Evolutionary conservation across 1,140 invertebrate genomes (phyloP), one percentile per base, ranked within the genome.

Genomic region (Drosophila tristis): DNA sequence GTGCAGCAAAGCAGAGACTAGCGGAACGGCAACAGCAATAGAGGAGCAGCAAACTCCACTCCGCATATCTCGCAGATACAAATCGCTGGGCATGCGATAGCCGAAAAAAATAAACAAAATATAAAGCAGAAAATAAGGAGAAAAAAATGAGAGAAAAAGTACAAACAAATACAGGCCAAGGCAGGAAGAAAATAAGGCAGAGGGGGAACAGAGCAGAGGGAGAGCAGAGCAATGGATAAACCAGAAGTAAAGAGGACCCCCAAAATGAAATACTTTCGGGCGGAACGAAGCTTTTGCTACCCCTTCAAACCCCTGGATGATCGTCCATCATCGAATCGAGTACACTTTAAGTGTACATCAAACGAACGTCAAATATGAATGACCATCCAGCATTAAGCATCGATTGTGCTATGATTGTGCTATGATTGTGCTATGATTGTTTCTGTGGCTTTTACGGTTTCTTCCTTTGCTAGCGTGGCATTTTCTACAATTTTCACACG

Each of bases 11-110:
- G 47, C 9, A 20, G 53, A 23, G 35, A 5, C 20, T 13, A 43
- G 23, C 5, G 25, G 48, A 2, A 26, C 5, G 13, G 47, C 7
- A 20, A 20, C 20, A 2, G 1, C 20, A 20, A 20, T 20, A 13
- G 15, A 13, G 47, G 11, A 29, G 26, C 5, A 29, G 26, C 26
- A 29, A 2, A 29, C 6, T 29, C 26, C 26, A 39, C 4, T 39
- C 35, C 66, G 64, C 48, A 44, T 43, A 70, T 70, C 66, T 67
- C 35, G 44, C 54, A 58, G 70, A 73, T 62, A 73, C 70, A 72
- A 72, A 72, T 72, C 68, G 58, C 59, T 51, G 60, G 53, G 15
- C 50, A 4, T 39, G 35, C 35, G 35, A 39, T 56, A 25, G n/a
- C 44, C 23, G 25, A 8, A 16, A 59, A 20, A 55, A 45, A 48